Conservation (phyloP, 2,113 vertebrate species). For the Myocastor coypus region DNA sequence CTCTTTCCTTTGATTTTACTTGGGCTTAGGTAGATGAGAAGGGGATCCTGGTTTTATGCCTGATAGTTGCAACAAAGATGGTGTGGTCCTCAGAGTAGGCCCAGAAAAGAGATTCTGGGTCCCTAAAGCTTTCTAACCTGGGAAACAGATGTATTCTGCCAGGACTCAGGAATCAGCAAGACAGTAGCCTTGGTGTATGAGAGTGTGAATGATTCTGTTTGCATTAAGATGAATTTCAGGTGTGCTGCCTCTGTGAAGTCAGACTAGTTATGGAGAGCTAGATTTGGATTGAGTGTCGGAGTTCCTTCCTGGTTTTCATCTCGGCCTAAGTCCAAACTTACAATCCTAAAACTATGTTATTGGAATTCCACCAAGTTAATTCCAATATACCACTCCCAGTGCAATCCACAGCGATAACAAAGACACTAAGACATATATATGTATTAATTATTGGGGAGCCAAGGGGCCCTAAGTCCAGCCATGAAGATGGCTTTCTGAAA, state of each 20-base stretch:
- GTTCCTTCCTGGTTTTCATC: no score
- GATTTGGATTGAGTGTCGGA: neutral
- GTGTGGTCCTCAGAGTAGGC: neutral
- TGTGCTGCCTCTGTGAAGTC: neutral
- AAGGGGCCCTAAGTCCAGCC: no score
- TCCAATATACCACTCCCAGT: no score
- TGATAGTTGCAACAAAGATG: neutral
- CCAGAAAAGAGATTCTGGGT: neutral
- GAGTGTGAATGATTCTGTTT: neutral
- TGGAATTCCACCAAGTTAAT: no score
- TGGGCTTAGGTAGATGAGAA: neutral
- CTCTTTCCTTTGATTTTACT: neutral
- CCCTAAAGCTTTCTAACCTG: neutral
- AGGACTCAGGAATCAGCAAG: neutral
- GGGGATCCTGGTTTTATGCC: neutral
- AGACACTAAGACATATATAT: no score
- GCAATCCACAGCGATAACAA: no score
- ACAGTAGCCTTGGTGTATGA: neutral
- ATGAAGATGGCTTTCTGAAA: no score
- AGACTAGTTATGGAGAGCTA: neutral
- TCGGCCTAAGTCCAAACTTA: no score
- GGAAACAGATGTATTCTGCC: neutral
- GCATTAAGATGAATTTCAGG: neutral
- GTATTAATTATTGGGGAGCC: no score
- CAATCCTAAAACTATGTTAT: no score